Evolutionary conservation across 2,888 invertebrate species (phyloP), one percentile per base, ranked within the genome.

Genomic region (Uloborus plumipes): DNA sequence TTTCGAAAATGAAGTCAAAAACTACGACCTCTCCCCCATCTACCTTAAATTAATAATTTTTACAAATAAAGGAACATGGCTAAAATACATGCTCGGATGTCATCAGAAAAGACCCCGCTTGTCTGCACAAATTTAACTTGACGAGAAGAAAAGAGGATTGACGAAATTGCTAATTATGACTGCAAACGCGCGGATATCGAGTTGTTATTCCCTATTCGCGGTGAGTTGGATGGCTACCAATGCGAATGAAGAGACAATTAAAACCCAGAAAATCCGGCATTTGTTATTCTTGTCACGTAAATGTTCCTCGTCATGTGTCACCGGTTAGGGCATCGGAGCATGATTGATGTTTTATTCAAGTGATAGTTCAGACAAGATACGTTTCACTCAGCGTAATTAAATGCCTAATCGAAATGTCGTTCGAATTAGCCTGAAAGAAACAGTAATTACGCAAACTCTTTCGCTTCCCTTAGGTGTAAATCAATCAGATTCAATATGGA

Each of bases 291-390:
- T 80, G 61, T 51, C 53, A 59, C 73, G 73, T 78, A 58, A 58
- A 53, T 59, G 66, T 61, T 55, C 26, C 72, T 73, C 79, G 79
- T 80, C 79, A 80, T 80, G 79, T 80, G 79, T 74, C 79, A 55
- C 67, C 67, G 66, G 69, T 53, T 55, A 18, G 55, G 7, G 79
- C 79, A 80, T 80, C 67, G 79, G 59, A 67, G 53, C 79, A 74
- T 80, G 79, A 80, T 80, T 80, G 79, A 74, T 80, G 79, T 80
- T 80, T 80, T 80, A 80, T 80, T 80, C 73, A 80, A 80, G 55
- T 79, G 50, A 61, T 73, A 80, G 53, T 51, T 47, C 59, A 51
- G 67, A 80, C 62, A 80, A 80, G 73, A 80, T 69, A 62, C 47
- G 61, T 80, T 73, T 73, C 79, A 73, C 73, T 74, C 73, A 69